Evolutionary conservation across 2,797 vertebrate species (phyloP).

Genomic region (Huso huso): DNA sequence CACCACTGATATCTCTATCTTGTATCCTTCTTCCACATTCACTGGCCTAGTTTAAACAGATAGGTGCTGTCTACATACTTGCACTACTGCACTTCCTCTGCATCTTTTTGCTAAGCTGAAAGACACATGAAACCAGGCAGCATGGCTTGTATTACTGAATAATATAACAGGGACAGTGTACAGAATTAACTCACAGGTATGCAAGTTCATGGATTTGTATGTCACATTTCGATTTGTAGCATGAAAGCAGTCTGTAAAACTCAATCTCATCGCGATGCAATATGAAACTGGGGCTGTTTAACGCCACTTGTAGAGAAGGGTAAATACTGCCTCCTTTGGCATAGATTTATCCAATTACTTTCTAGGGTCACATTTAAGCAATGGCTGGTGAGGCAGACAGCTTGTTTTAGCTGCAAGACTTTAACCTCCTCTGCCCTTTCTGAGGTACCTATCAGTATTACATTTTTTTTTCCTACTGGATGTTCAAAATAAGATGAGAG

Average conservation of each 20-base stretch:
- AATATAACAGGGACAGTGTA: neutral
- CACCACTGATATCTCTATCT: constrained; percentile 3
- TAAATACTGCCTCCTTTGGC: neutral
- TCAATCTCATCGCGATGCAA: too few species aligned
- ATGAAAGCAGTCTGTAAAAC: too few species aligned
- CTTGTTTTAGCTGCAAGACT: neutral
- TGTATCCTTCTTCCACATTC: neutral
- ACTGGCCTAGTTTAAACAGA: neutral
- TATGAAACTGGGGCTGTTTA: too few species aligned
- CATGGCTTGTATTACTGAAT: neutral
- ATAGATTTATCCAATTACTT: constrained; percentile 15
- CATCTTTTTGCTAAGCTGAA: neutral
- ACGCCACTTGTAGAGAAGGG: neutral
- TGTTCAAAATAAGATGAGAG: too few species aligned
- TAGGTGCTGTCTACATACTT: neutral
- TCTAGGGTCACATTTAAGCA: constrained; percentile 14
- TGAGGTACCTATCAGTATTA: too few species aligned
- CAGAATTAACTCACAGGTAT: too few species aligned
- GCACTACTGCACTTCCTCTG: neutral
- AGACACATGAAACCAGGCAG: neutral
- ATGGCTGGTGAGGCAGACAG: constrained; percentile 2
- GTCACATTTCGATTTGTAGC: too few species aligned
- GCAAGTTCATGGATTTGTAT: too few species aligned
- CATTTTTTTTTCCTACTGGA: too few species aligned
- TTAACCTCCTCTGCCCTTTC: neutral